Percentiles rank a stretch among this genome's conserved stretches.
These are phyloP conservation scores for Galeopsomyia nigrocyanea DNA, from an alignment of 2,888 invertebrate genomes.

Conservation along the genomic window DNA sequence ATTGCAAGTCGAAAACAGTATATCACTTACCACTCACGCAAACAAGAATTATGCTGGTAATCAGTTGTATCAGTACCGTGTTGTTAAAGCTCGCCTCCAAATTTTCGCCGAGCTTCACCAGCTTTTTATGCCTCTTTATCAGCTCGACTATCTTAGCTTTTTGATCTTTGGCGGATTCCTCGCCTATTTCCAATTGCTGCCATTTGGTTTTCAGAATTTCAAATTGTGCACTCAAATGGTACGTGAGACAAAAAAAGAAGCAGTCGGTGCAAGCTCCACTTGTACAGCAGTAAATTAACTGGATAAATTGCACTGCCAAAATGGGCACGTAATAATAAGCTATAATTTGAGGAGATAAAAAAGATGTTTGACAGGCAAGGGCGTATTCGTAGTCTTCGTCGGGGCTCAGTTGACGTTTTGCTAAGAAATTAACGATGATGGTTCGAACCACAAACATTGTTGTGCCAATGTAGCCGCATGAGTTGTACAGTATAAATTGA, in stretches of 20 bases:
- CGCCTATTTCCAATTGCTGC: slow-evolving; percentile 1
- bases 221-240: slow-evolving; percentile 42
- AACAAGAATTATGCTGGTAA: slow-evolving; percentile 40
- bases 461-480: slow-evolving; percentile 36
- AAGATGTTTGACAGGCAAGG: slow-evolving; percentile 36
- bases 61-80: slow-evolving; percentile 26
- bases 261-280: slow-evolving; percentile 39
- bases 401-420: slow-evolving; percentile 4
- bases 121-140: slow-evolving; percentile 25
- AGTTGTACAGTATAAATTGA: slow-evolving; percentile 36
- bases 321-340: slow-evolving; percentile 7
- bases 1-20: neutral
- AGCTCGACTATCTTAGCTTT: neutral
- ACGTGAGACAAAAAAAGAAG: slow-evolving; percentile 38
- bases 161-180: neutral
- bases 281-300: slow-evolving; percentile 34
- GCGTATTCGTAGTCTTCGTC: slow-evolving; percentile 23
- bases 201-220: slow-evolving; percentile 36
- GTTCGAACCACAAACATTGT: slow-evolving; percentile 27
- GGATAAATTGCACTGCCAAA: slow-evolving; percentile 32
- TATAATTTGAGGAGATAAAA: slow-evolving; percentile 16
- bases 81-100: slow-evolving; percentile 36
- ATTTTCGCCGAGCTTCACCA: slow-evolving; percentile 30
- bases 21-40: slow-evolving; percentile 40
- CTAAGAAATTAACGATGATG: slow-evolving; percentile 21